Conservation (phyloP, 2,113 vertebrate species). For the Anolis carolinensis region DNA sequence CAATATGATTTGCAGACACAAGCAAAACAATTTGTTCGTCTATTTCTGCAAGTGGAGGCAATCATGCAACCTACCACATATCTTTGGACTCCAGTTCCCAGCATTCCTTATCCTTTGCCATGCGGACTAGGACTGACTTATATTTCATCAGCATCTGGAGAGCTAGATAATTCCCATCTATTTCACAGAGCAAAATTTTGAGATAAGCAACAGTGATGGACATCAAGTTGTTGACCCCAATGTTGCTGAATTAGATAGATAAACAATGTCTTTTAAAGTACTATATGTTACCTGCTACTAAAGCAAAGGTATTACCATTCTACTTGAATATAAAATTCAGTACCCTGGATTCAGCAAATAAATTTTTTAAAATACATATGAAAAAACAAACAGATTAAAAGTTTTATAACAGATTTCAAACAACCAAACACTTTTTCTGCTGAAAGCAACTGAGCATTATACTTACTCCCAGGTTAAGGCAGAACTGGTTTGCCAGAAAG, state of each 20-base stretch:
- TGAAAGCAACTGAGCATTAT: neutral
- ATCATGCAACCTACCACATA: neutral
- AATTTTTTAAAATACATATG: neutral
- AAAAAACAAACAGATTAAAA: neutral
- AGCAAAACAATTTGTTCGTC: neutral
- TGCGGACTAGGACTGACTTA: too few relatives aligned
- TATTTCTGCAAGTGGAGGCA: too few relatives aligned
- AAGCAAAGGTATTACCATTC: neutral
- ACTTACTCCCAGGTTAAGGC: neutral
- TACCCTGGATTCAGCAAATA: neutral
- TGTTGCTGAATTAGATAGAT: too few relatives aligned
- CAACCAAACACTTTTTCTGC: neutral
- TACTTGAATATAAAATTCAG: neutral
- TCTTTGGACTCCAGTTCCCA: neutral
- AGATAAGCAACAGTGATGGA: too few relatives aligned
- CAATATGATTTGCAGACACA: neutral
- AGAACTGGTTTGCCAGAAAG: neutral
- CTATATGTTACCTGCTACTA: neutral
- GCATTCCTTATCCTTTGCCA: too few relatives aligned
- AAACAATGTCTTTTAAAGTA: neutral
- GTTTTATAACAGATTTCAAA: neutral
- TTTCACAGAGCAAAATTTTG: too few relatives aligned
- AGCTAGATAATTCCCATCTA: too few relatives aligned
- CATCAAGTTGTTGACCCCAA: too few relatives aligned
- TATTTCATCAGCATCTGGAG: too few relatives aligned